phyloP scores from a whole-genome alignment of 37 sponge, comb jelly and placozoan species.

The Diacarnus erythraeanus region DNA sequence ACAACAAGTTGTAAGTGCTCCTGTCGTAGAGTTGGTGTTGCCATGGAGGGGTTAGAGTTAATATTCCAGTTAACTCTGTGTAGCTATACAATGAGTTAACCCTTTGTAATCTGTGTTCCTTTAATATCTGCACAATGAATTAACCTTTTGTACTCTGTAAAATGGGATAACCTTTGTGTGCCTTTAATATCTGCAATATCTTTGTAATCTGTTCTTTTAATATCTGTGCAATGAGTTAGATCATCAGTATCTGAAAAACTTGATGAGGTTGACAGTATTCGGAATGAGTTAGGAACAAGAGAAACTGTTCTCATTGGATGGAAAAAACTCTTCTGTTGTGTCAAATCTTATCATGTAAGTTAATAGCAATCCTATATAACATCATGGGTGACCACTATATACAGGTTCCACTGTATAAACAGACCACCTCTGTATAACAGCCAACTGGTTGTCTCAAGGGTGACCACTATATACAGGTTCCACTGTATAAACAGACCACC shows the following conservation, averaged over 20 bases:
- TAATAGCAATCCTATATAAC: too few relatives aligned
- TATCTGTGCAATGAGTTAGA: not conserved
- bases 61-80: too few relatives aligned
- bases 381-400: too few relatives aligned
- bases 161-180: too few relatives aligned
- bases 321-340: constrained; percentile 19
- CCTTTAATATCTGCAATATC: not conserved
- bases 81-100: too few relatives aligned
- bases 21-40: not conserved
- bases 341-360: not conserved
- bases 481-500: not conserved
- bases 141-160: too few relatives aligned
- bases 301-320: constrained; percentile 3
- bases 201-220: not conserved
- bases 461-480: not conserved
- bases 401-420: not conserved
- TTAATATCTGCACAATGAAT: too few relatives aligned
- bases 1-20: constrained; percentile 31
- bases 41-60: not conserved
- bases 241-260: constrained; percentile 1
- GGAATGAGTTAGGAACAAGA: not conserved
- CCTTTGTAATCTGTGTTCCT: too few relatives aligned
- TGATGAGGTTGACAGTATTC: constrained; percentile 5
- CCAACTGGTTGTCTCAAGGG: not conserved
- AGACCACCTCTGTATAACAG: not conserved